Evolutionary conservation across 2,113 vertebrate species (phyloP), one percentile per base, ranked within the genome.

Genomic region (Peromyscus leucopus): DNA sequence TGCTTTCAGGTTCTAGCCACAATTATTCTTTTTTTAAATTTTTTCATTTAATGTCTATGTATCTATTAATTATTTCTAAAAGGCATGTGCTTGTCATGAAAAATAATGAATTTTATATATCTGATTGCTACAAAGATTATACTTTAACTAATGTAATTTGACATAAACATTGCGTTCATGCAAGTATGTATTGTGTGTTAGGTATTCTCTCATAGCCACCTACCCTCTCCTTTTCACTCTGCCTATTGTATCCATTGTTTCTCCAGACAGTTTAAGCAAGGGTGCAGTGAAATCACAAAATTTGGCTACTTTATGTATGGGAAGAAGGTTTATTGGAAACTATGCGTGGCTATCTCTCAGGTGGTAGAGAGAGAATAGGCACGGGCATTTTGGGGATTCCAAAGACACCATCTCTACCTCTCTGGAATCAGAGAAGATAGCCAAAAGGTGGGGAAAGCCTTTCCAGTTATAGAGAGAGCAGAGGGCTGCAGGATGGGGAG

Each of bases 21-120:
- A 48, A 36, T 90, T 90, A 46, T 89, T 93, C 48, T 39, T 24
- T 93, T 92, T 84, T 88, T 78, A 16, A 8, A 1, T 22, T 22
- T n/a, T 57, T 59, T n/a, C 31, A 82, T 82, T 59, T 82, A 39
- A 48, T 51, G 15, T 85, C 24, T 46, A 55, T 42, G 33, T 42
- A 12, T 7, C 22, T 61, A 39, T 85, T 85, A 88, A 74, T 61
- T 51, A 63, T 21, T 76, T 89, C 51, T 89, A 48, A 36, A 93
- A 83, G 61, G n/a, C 13, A 48, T 33, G 31, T 61, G 55, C 42
- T 51, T 78, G 2, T 17, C 67, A 69, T n/a, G 9, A 93, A 93
- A 93, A 72, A 19, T 51, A 86, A n/a, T 48, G 24, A 33, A n/a
- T n/a, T 51, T 51, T 15, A 80, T 61, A 63, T 39, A 39, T 91